Evolutionary conservation across 1,140 invertebrate genomes (phyloP).

Genomic region (Maniola jurtina): DNA sequence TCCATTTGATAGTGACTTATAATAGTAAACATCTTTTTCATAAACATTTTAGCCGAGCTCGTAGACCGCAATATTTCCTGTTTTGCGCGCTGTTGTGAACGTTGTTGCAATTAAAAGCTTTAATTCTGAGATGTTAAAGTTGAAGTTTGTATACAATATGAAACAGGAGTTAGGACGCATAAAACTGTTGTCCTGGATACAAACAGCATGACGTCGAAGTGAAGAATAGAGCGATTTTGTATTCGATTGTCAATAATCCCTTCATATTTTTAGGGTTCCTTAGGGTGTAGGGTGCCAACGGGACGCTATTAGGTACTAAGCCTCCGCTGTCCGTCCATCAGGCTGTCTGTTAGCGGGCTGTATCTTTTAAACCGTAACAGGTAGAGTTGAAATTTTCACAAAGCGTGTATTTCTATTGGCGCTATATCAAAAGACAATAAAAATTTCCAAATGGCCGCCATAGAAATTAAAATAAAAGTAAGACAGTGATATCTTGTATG

Average conservation of each 20-base stretch:
- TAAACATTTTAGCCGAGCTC: constrained; percentile 27
- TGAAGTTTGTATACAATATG: neutral
- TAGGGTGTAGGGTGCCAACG: no score
- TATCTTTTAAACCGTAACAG: no score
- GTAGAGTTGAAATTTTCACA: no score
- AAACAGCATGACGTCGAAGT: constrained; percentile 18
- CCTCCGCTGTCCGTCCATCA: no score
- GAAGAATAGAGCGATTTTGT: constrained; percentile 25
- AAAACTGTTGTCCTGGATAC: constrained; percentile 14
- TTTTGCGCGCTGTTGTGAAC: constrained; percentile 6
- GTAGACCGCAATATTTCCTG: constrained; percentile 31
- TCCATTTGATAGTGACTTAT: constrained; percentile 31
- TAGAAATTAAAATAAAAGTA: no score
- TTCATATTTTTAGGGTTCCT: no score
- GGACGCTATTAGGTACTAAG: no score
- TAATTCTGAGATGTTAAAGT: neutral
- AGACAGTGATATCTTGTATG: no score
- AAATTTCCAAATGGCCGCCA: no score
- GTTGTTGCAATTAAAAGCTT: neutral
- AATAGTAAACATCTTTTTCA: constrained; percentile 18
- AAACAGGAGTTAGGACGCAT: neutral
- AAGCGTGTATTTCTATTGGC: no score
- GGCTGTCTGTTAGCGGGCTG: no score
- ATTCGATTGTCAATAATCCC: neutral
- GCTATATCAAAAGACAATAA: no score